Percentiles rank a stretch among this genome's conserved stretches.
phyloP scores from a whole-genome alignment of 2,113 vertebrate genomes.

The Periophthalmodon schlosseri region DNA sequence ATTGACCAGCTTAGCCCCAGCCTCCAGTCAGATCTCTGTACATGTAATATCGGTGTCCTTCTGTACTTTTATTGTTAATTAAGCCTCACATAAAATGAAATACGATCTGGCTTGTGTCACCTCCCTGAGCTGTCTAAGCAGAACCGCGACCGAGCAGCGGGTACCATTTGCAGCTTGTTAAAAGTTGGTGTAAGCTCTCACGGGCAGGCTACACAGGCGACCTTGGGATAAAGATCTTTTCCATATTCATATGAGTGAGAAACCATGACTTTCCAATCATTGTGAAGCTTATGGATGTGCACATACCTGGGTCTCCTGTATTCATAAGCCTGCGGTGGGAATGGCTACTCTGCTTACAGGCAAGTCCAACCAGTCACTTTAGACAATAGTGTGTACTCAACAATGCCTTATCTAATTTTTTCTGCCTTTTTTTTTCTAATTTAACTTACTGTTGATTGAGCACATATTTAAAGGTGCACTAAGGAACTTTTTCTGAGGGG shows the following conservation, averaged over 20 bases:
- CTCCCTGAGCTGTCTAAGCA: slow-evolving; percentile 26
- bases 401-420: too few species aligned
- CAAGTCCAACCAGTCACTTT: too few species aligned
- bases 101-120: slow-evolving; percentile 41
- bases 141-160: slow-evolving; percentile 24
- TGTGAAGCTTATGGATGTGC: slow-evolving; percentile 64
- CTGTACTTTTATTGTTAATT: slow-evolving; percentile 25
- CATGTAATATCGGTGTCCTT: slow-evolving; percentile 7
- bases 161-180: slow-evolving; percentile 51
- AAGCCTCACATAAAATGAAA: slow-evolving; percentile 35
- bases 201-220: slow-evolving; percentile 59
- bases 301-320: too few species aligned
- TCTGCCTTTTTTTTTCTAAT: too few species aligned
- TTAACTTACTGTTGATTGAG: too few species aligned
- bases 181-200: slow-evolving; percentile 59
- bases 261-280: slow-evolving; percentile 76
- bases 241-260: slow-evolving; percentile 69
- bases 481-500: too few species aligned
- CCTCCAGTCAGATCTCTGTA: not conserved
- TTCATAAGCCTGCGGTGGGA: too few species aligned
- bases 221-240: slow-evolving; percentile 74
- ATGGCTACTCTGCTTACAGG: too few species aligned
- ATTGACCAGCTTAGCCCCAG: not conserved
- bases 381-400: too few species aligned
- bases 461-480: too few species aligned